phyloP scores from a whole-genome alignment of 37 sponge, comb jelly and placozoan genomes.

The Halisarca cf. caerulea region DNA sequence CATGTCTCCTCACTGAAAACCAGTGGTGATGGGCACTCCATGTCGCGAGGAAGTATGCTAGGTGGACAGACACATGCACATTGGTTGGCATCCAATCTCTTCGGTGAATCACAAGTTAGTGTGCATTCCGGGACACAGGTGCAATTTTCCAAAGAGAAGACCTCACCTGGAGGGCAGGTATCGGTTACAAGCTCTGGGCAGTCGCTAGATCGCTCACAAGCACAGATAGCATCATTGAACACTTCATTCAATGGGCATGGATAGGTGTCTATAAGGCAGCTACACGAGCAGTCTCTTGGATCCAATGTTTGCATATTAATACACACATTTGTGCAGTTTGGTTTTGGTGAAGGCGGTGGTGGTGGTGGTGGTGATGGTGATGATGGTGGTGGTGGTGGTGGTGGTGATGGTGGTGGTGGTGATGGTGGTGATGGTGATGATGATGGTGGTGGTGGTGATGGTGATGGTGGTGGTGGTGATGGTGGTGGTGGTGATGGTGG shows the following conservation, averaged over 20 bases:
- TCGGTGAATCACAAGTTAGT: neutral
- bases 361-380: neutral
- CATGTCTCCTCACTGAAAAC: neutral
- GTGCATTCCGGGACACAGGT: neutral
- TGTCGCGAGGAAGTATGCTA: neutral
- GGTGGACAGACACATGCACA: conserved; percentile 16
- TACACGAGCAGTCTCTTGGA: neutral
- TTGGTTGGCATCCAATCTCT: neutral
- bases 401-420: too few species aligned
- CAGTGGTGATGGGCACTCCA: neutral
- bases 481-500: too few species aligned
- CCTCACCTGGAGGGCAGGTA: conserved; percentile 4
- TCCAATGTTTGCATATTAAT: neutral
- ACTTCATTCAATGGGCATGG: neutral
- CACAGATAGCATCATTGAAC: neutral
- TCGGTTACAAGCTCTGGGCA: neutral
- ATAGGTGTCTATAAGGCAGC: neutral
- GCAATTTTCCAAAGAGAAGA: neutral
- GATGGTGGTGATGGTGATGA: too few species aligned
- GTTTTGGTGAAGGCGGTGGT: neutral
- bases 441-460: neutral
- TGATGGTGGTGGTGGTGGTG: neutral
- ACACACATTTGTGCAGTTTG: neutral
- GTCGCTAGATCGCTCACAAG: neutral
- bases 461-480: neutral